A percentile compares a stretch with the other conserved stretches of the same genome.
These are phyloP conservation scores for Equus quagga DNA, from an alignment of 2,113 vertebrate genomes.

Conservation along the genomic window DNA sequence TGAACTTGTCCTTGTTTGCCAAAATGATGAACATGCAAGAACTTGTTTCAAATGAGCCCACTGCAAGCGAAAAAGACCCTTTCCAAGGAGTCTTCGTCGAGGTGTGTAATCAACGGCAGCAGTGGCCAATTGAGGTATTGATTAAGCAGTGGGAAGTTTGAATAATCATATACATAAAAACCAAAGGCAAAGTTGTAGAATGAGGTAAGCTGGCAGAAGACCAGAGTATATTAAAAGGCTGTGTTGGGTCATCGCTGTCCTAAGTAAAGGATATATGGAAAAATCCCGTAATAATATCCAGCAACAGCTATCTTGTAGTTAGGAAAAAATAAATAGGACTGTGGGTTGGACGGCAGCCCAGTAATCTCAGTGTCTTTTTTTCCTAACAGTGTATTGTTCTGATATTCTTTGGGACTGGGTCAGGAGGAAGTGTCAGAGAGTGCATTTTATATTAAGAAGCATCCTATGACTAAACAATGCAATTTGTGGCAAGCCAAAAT, in stretches of 20 bases:
- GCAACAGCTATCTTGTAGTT: constrained; percentile 68
- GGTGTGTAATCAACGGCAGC: constrained; percentile 34
- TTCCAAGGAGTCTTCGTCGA: constrained; percentile 47
- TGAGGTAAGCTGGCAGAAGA: constrained; percentile 63
- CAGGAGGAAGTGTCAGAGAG: constrained; percentile 63
- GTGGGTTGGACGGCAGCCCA: constrained; percentile 70
- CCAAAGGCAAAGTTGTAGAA: background rate
- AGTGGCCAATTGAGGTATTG: constrained; percentile 53
- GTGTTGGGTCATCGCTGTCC: background rate
- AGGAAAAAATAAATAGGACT: constrained; percentile 73
- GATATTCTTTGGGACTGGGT: constrained; percentile 48
- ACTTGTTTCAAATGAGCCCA: constrained; percentile 61
- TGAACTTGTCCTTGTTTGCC: constrained; percentile 80
- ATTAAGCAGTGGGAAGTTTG: constrained; percentile 48
- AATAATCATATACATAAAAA: constrained; percentile 57
- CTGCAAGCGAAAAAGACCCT: constrained; percentile 47
- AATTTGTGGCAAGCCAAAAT: background rate
- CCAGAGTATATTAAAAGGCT: constrained; percentile 56
- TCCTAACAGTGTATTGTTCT: constrained; percentile 56
- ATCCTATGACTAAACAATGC: constrained; percentile 4
- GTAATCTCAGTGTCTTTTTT: constrained; percentile 41
- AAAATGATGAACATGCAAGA: constrained; percentile 74
- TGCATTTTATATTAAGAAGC: constrained; percentile 58
- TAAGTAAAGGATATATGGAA: constrained; percentile 74
- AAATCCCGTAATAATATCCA: constrained; percentile 74